A percentile compares a stretch with the other conserved stretches of the same genome.
Conservation (phyloP, 92 coral and sea anemone genomes). For the Zoanthus sociatus region DNA sequence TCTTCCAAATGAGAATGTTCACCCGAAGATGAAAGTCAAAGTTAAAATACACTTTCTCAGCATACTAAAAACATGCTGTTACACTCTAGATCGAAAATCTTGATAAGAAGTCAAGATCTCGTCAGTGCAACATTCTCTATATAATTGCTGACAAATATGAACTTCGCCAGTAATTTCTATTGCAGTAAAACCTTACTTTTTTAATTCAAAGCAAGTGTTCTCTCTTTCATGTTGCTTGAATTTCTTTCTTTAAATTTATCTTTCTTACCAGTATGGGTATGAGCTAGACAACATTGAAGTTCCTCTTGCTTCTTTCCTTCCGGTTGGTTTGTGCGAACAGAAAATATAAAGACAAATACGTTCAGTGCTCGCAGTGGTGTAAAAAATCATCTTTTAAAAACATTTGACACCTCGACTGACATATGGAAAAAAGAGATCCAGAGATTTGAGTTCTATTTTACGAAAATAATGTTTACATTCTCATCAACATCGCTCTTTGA, state of each 20-base stretch:
- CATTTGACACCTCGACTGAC: neutral
- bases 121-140: too few relatives aligned
- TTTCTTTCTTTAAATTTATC: too few relatives aligned
- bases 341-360: neutral
- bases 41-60: too few relatives aligned
- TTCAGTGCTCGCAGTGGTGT: neutral
- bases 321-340: neutral
- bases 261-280: too few relatives aligned
- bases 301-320: neutral
- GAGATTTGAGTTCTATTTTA: neutral
- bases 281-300: neutral
- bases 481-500: neutral
- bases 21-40: neutral
- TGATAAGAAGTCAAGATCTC: too few relatives aligned
- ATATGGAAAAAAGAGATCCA: neutral
- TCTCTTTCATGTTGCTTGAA: too few relatives aligned
- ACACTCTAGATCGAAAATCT: too few relatives aligned
- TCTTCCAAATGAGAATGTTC: constrained; percentile 38
- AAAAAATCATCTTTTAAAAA: neutral
- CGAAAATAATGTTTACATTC: neutral
- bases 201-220: too few relatives aligned
- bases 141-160: too few relatives aligned
- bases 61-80: too few relatives aligned
- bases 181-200: too few relatives aligned
- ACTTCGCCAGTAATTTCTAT: too few relatives aligned